These are phyloP conservation scores for Nemotelus nigrinus DNA, from an alignment of 2,888 invertebrate genomes.

Conservation along the genomic window DNA sequence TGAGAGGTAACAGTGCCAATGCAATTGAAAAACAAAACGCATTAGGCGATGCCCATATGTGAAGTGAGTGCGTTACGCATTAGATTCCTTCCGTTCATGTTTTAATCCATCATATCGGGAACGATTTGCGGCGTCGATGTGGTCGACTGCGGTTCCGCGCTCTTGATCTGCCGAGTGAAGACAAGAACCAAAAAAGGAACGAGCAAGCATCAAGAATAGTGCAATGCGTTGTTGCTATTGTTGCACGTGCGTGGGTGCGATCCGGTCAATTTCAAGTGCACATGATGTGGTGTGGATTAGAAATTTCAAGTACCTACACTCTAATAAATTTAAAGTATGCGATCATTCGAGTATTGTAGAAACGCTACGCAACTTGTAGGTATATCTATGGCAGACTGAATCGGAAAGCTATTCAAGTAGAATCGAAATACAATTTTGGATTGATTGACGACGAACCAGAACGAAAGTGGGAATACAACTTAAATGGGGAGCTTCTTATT, in stretches of 20 bases:
- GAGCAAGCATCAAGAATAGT: background rate
- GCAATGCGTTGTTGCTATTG: slow-evolving; percentile 6
- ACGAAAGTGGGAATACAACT: slow-evolving; percentile 28
- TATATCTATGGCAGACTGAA: too few relatives aligned
- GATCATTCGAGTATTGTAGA: slow-evolving; percentile 24
- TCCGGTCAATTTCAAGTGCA: slow-evolving; percentile 42
- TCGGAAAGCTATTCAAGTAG: too few relatives aligned
- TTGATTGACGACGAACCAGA: too few relatives aligned
- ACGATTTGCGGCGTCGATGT: background rate
- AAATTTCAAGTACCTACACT: slow-evolving; percentile 40
- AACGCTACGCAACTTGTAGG: too few relatives aligned
- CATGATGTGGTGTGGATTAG: slow-evolving; percentile 30
- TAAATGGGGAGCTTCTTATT: background rate
- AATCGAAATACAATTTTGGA: too few relatives aligned
- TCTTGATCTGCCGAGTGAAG: too few relatives aligned
- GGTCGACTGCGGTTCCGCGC: background rate
- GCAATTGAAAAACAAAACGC: background rate
- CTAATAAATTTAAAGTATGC: slow-evolving; percentile 5
- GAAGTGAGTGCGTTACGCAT: slow-evolving; percentile 27
- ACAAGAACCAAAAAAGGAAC: too few relatives aligned
- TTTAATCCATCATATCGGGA: background rate
- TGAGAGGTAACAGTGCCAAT: too few relatives aligned
- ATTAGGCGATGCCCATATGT: background rate
- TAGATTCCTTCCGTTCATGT: background rate
- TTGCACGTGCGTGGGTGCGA: slow-evolving; percentile 31